A percentile compares a stretch with the other conserved stretches of the same genome.
Evolutionary conservation across 2,797 vertebrate species (phyloP).

Genomic region (Lerista edwardsae): DNA sequence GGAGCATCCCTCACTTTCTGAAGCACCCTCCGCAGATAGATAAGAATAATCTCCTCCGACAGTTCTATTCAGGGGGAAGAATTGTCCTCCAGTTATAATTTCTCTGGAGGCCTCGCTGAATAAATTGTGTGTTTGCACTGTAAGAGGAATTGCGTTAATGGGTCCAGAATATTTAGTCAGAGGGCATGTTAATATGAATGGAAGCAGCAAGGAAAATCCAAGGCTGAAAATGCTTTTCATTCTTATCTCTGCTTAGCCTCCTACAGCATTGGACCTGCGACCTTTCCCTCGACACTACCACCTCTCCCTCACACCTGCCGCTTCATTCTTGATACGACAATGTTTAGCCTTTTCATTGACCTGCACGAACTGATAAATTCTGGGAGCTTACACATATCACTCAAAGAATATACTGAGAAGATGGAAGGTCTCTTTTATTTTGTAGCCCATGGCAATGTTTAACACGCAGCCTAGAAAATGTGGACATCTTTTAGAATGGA

Average conservation of each 20-base stretch:
- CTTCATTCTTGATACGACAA: slow-evolving; percentile 49
- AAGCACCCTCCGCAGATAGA: slow-evolving; percentile 33
- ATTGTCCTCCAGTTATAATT: slow-evolving; percentile 27
- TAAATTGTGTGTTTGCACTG: slow-evolving; percentile 55
- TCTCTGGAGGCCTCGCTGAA: slow-evolving; percentile 53
- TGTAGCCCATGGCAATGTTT: not conserved
- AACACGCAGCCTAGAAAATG: not conserved
- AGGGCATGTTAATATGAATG: slow-evolving; percentile 2
- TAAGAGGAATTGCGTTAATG: slow-evolving; percentile 59
- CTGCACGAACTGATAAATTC: slow-evolving; percentile 56
- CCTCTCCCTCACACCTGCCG: not conserved
- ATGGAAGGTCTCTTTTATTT: not conserved
- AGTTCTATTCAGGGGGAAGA: slow-evolving; percentile 52
- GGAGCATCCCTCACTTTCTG: slow-evolving; percentile 44
- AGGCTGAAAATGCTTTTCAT: not conserved
- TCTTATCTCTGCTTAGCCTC: not conserved
- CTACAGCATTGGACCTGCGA: slow-evolving; percentile 47
- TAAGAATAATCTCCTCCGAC: slow-evolving; percentile 61
- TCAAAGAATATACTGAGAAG: slow-evolving; percentile 47
- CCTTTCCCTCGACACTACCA: slow-evolving; percentile 53
- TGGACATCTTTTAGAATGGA: not conserved
- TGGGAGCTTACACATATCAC: slow-evolving; percentile 43
- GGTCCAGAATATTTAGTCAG: slow-evolving; percentile 47
- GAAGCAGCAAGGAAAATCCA: slow-evolving; percentile 38
- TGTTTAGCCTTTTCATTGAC: slow-evolving; percentile 51